Evolutionary conservation across 2,888 invertebrate species (phyloP).

Genomic region (Bugula neritina): DNA sequence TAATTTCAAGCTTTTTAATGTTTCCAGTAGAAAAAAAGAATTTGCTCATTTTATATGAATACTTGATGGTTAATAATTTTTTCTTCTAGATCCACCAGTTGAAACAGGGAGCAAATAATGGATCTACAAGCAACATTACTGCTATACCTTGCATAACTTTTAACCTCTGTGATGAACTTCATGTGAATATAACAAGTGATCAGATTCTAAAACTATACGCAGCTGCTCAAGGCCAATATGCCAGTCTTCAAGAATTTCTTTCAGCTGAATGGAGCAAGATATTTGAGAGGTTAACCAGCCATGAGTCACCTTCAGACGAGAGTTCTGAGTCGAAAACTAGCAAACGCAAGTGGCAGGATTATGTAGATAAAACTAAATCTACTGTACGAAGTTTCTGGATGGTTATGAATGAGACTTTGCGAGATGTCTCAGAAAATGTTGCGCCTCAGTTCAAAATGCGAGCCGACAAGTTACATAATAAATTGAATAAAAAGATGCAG

Average conservation of each 20-base stretch:
- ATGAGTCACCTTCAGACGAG: too few relatives aligned
- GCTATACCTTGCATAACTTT: background rate
- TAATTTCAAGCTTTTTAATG: too few relatives aligned
- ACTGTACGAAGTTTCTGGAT: background rate
- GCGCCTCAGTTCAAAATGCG: background rate
- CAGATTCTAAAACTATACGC: background rate
- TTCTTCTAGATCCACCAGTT: too few relatives aligned
- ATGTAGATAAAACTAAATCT: background rate
- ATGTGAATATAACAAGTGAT: background rate
- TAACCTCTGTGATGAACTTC: slow-evolving; percentile 9
- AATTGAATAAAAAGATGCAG: background rate
- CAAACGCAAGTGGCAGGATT: background rate
- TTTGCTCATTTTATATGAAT: too few relatives aligned
- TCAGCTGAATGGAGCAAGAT: background rate
- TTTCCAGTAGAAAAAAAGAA: too few relatives aligned
- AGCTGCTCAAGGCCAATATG: background rate
- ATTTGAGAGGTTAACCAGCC: too few relatives aligned
- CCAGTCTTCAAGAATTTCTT: background rate
- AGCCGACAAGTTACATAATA: background rate
- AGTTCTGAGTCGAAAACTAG: background rate
- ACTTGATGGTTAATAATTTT: too few relatives aligned
- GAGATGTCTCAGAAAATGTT: background rate
- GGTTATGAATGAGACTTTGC: background rate
- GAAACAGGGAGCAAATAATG: too few relatives aligned
- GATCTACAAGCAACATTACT: background rate